Conservation (phyloP, 2,113 vertebrate genomes). For the Dipodomys ordii region DNA sequence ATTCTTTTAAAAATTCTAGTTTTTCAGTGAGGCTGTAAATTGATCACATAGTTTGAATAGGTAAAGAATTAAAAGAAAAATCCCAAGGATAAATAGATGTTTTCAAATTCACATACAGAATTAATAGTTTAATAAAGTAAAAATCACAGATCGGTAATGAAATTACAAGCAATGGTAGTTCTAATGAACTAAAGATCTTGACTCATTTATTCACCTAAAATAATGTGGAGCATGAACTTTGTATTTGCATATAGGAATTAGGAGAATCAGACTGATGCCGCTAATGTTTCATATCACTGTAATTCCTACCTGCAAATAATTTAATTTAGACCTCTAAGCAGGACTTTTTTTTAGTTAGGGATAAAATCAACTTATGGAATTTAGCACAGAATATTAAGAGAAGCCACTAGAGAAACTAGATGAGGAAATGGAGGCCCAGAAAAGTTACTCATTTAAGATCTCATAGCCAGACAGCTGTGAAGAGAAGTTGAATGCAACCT, state of each 20-base stretch:
- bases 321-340: background rate
- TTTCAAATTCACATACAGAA: constrained; percentile 32
- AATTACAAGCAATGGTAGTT: background rate
- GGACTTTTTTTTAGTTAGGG: background rate
- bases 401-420: background rate
- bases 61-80: constrained; percentile 6
- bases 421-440: background rate
- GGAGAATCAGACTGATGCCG: background rate
- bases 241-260: background rate
- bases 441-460: constrained; percentile 7
- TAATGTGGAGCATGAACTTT: background rate
- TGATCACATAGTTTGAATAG: background rate
- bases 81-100: background rate
- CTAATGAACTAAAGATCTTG: background rate
- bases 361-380: background rate
- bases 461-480: background rate
- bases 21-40: background rate
- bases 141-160: background rate
- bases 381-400: constrained; percentile 20
- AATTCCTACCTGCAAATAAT: background rate
- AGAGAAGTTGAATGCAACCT: background rate
- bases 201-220: background rate
- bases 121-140: constrained; percentile 48
- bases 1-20: constrained; percentile 35
- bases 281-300: background rate